A percentile compares a stretch with the other conserved stretches of the same genome.
Conservation (phyloP, 2,888 invertebrate genomes). For the Sylvicola cinctus region DNA sequence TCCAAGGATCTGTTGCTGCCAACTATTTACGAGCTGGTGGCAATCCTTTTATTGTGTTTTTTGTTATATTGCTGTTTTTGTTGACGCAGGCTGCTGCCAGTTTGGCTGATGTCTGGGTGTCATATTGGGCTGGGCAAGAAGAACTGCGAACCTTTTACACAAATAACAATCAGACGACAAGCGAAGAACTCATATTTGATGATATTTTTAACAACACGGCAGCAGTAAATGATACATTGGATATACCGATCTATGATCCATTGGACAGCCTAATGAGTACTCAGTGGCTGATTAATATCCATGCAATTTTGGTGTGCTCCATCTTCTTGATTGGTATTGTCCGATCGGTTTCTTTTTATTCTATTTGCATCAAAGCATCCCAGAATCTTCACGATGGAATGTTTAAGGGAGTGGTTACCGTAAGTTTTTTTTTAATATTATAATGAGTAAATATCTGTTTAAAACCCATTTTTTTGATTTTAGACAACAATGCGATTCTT, state of each 20-base stretch:
- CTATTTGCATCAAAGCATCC: constrained; percentile 40
- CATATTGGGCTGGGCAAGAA: constrained; percentile 31
- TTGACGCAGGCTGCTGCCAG: constrained; percentile 38
- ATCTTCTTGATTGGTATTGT: constrained; percentile 34
- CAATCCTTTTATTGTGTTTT: constrained; percentile 23
- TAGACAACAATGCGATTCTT: constrained; percentile 47
- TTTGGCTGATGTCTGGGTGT: constrained; percentile 46
- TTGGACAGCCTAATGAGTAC: constrained; percentile 10
- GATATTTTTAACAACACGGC: not conserved
- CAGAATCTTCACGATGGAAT: constrained; percentile 46
- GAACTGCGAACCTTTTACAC: constrained; percentile 10
- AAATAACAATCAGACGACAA: not conserved
- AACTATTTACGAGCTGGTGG: constrained; percentile 33
- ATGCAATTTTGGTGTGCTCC: constrained; percentile 30
- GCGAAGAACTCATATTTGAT: not conserved
- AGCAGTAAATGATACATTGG: constrained; percentile 1
- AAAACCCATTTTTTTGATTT: constrained; percentile 13
- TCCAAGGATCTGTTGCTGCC: constrained; percentile 23
- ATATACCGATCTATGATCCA: not conserved
- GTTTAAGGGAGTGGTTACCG: constrained; percentile 30
- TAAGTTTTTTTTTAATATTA: constrained; percentile 3
- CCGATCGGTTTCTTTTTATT: constrained; percentile 41
- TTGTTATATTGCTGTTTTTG: constrained; percentile 28
- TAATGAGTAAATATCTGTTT: not conserved
- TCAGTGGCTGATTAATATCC: constrained; percentile 37